phyloP scores from a whole-genome alignment of 1,140 invertebrate genomes.

The Apis mellifera region Amel_HAv3.1 CM009940.2:2104001-2104500 shows the following conservation, averaged over 20 bases:
- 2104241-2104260: not conserved
- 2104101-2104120: constrained; percentile 36
- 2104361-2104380: too few species aligned
- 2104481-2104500: too few species aligned
- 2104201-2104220: constrained; percentile 21
- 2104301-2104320: too few species aligned
- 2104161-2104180: constrained; percentile 1
- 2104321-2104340: not conserved
- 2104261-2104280: not conserved
- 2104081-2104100: constrained; percentile 17
- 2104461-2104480: too few species aligned
- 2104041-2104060: constrained; percentile 15
- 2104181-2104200: constrained; percentile 29
- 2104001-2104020: constrained; percentile 72
- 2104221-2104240: not conserved
- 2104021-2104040: constrained; percentile 57
- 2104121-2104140: constrained; percentile 29
- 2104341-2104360: not conserved
- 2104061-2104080: constrained; percentile 49
- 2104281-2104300: not conserved
- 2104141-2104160: constrained; percentile 30
- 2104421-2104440: too few species aligned
- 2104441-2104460: too few species aligned
- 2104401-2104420: too few species aligned
- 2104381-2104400: too few species aligned